These are phyloP conservation scores for Piscicola geometra DNA, from an alignment of 2,888 invertebrate genomes.

Conservation along the genomic window DNA sequence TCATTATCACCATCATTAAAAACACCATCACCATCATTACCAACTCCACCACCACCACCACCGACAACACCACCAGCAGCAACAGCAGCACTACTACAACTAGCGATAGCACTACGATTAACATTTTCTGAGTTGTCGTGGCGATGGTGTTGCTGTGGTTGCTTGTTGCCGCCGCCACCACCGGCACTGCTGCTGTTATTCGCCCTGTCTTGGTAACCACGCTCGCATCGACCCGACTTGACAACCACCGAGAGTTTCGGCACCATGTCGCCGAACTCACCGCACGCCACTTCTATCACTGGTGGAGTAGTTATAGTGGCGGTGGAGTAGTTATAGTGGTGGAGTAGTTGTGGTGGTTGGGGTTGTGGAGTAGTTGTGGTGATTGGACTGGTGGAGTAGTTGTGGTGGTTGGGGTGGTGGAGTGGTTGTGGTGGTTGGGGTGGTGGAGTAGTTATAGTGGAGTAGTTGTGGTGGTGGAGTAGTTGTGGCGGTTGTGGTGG, in stretches of 20 bases:
- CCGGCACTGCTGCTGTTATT: conserved; percentile 26
- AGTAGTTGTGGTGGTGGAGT: too few relatives aligned
- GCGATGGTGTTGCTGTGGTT: conserved; percentile 18
- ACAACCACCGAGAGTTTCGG: conserved; percentile 70
- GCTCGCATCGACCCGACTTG: conserved; percentile 34
- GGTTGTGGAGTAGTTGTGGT: background rate
- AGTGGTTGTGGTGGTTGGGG: too few relatives aligned
- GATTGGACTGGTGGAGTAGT: background rate
- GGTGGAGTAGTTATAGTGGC: conserved; percentile 41
- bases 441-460: too few relatives aligned
- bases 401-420: background rate
- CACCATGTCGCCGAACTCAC: conserved; percentile 72
- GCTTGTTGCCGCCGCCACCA: background rate
- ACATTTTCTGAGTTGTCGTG: background rate
- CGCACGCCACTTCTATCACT: conserved; percentile 88
- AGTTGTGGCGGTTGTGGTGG: too few relatives aligned
- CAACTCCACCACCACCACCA: background rate
- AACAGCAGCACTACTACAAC: background rate
- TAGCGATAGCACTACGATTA: background rate
- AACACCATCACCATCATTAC: background rate
- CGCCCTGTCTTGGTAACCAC: conserved; percentile 28
- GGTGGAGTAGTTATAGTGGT: too few relatives aligned
- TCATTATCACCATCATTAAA: background rate
- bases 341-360: background rate
- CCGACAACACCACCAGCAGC: background rate